Evolutionary conservation across 2,888 invertebrate species (phyloP).

Genomic region (Tenthredo distinguenda): DNA sequence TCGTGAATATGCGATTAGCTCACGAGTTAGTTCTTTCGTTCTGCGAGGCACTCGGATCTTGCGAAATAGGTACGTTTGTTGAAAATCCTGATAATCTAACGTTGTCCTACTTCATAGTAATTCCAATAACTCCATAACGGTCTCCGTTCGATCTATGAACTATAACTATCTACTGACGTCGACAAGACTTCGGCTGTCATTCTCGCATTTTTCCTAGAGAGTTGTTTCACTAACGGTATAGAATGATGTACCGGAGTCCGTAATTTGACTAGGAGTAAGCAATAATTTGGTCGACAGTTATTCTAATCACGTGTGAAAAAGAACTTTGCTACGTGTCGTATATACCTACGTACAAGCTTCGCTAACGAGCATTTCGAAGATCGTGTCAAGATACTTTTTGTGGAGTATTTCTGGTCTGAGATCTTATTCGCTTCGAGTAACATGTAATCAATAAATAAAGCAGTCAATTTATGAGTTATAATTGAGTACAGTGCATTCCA

Average conservation of each 20-base stretch:
- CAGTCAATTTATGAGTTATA: not conserved
- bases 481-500: not conserved
- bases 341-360: not conserved
- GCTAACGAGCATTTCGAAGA: conserved; percentile 27
- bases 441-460: conserved; percentile 7
- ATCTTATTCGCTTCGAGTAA: not conserved
- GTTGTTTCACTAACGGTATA: conserved; percentile 50
- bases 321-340: conserved; percentile 16
- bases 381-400: not conserved
- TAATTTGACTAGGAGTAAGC: conserved; percentile 51
- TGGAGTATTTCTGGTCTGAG: not conserved
- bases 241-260: not conserved
- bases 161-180: conserved; percentile 20
- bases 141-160: conserved; percentile 57
- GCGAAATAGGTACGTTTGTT: not conserved
- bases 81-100: conserved; percentile 24
- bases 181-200: conserved; percentile 44
- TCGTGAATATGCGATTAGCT: not conserved
- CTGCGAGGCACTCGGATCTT: not conserved
- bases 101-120: conserved; percentile 18
- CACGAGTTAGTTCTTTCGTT: not conserved
- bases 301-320: conserved; percentile 46
- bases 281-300: conserved; percentile 50
- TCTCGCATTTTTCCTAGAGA: conserved; percentile 28
- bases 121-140: conserved; percentile 61